Conservation (phyloP, 2,888 invertebrate genomes). For the Eupithecia abbreviata region DNA sequence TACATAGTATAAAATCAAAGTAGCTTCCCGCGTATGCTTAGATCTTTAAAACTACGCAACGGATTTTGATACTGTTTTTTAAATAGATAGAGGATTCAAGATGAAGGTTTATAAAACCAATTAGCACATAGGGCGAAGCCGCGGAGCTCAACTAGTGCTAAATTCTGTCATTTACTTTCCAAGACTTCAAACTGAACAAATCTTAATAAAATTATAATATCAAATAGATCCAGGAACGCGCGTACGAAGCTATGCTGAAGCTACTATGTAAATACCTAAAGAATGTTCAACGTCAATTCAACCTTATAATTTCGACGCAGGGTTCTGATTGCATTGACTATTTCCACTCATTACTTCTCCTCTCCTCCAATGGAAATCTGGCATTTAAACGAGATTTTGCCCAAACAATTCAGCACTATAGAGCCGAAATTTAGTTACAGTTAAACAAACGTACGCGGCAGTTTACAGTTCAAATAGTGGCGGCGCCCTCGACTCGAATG, state of each 20-base stretch:
- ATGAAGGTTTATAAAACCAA: too few species aligned
- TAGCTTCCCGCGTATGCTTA: too few species aligned
- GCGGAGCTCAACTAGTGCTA: too few species aligned
- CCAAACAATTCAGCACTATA: constrained; percentile 4
- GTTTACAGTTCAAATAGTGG: constrained; percentile 32
- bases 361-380: neutral
- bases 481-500: constrained; percentile 6
- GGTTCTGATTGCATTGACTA: neutral
- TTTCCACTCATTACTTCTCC: neutral
- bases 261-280: constrained; percentile 4
- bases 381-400: constrained; percentile 4
- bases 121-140: too few species aligned
- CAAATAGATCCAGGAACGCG: neutral
- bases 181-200: neutral
- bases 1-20: too few species aligned
- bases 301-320: neutral
- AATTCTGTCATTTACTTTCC: neutral
- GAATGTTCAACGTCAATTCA: neutral
- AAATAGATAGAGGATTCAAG: too few species aligned
- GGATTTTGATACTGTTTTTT: too few species aligned
- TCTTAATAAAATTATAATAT: neutral
- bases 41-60: too few species aligned
- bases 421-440: neutral
- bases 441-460: constrained; percentile 29
- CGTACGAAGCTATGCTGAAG: neutral